Evolutionary conservation across 1,140 invertebrate genomes (phyloP).

Genomic region (Drosophila kurseongensis): DNA sequence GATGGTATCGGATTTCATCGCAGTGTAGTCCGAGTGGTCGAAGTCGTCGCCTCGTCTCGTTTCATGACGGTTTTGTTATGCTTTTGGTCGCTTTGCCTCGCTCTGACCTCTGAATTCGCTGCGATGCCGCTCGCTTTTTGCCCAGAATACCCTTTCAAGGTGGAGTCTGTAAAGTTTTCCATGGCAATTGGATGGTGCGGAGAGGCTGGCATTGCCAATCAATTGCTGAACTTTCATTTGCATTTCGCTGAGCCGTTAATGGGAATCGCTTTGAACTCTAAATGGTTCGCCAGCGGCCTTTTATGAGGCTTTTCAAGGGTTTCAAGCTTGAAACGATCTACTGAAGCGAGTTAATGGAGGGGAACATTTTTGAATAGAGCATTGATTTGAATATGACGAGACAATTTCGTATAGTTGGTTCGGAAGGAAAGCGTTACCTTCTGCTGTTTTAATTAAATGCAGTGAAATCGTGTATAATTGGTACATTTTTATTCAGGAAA

Average conservation of each 20-base stretch:
- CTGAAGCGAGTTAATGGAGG: not conserved
- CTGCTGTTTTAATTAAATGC: too few relatives aligned
- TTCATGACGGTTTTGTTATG: conserved; percentile 43
- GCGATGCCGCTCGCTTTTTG: conserved; percentile 38
- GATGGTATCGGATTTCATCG: conserved; percentile 38
- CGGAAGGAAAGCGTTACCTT: too few relatives aligned
- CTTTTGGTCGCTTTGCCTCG: conserved; percentile 47
- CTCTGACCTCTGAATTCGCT: conserved; percentile 42
- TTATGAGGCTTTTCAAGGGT: not conserved
- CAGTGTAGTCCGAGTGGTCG: conserved; percentile 26
- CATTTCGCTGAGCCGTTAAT: conserved; percentile 41
- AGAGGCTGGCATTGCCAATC: conserved; percentile 25
- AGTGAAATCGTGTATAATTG: too few relatives aligned
- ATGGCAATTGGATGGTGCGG: not conserved
- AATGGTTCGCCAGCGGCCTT: conserved; percentile 23
- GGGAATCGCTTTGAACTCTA: conserved; percentile 34
- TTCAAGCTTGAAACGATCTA: not conserved
- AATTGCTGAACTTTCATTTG: conserved; percentile 47
- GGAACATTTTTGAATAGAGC: not conserved
- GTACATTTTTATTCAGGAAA: too few relatives aligned
- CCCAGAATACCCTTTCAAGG: conserved; percentile 42
- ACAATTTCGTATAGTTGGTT: too few relatives aligned
- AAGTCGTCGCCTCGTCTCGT: conserved; percentile 43
- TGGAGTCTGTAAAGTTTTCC: conserved; percentile 46
- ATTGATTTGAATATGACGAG: too few relatives aligned